Evolutionary conservation across 1,140 invertebrate species (phyloP).

Genomic region (Saxidomus purpurata): DNA sequence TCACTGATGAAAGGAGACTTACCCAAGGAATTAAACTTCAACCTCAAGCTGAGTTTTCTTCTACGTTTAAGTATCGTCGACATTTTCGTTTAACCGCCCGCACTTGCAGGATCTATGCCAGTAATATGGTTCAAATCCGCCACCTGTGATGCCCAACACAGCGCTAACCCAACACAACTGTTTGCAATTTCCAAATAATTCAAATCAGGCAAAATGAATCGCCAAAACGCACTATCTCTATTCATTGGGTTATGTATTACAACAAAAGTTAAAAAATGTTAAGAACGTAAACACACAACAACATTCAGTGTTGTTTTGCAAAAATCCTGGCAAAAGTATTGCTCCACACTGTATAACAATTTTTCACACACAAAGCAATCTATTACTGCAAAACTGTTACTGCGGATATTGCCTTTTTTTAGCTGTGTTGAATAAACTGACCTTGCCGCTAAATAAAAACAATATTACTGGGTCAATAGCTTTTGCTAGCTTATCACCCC

Average conservation of each 20-base stretch:
- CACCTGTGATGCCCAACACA: background rate
- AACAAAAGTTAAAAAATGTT: background rate
- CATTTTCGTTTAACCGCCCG: conserved; percentile 14
- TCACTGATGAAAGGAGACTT: no score
- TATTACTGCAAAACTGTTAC: no score
- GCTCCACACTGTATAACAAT: background rate
- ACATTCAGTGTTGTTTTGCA: conserved; percentile 21
- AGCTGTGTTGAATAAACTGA: background rate
- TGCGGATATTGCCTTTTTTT: no score
- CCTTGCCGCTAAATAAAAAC: background rate
- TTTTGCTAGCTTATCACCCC: background rate
- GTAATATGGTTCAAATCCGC: background rate
- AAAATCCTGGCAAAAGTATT: conserved; percentile 6
- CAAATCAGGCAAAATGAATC: conserved; percentile 50
- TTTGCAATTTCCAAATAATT: background rate
- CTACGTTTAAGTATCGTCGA: conserved; percentile 71
- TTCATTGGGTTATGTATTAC: conserved; percentile 37
- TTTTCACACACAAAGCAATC: background rate
- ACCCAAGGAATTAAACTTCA: conserved; percentile 73
- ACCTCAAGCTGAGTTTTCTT: conserved; percentile 77
- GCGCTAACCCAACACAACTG: background rate
- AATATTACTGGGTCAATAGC: background rate
- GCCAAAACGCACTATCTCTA: conserved; percentile 51
- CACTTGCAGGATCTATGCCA: conserved; percentile 14
- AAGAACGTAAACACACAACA: background rate